A percentile compares a stretch with the other conserved stretches of the same genome.
phyloP scores from a whole-genome alignment of 1,140 invertebrate genomes.

The Eueides isabella region DNA sequence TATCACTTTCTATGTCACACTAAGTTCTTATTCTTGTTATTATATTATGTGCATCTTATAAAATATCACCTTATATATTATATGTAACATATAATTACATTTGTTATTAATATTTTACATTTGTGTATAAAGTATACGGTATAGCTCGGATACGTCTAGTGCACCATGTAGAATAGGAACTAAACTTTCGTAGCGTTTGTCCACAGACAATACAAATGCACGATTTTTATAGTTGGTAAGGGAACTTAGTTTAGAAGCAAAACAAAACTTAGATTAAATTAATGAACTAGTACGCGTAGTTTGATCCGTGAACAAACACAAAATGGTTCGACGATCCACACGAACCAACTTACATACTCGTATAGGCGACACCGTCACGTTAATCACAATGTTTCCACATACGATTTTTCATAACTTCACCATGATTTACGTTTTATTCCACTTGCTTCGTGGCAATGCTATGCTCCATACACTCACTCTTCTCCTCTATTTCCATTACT shows the following conservation, averaged over 20 bases:
- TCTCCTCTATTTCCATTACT: constrained; percentile 44
- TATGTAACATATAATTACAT: background rate
- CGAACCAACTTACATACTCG: constrained; percentile 14
- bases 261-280: constrained; percentile 14
- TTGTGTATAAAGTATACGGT: constrained; percentile 26
- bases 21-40: constrained; percentile 4
- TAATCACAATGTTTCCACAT: constrained; percentile 41
- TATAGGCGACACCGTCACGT: constrained; percentile 24
- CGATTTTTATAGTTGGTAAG: constrained; percentile 15
- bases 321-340: constrained; percentile 7
- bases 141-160: constrained; percentile 24
- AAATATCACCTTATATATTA: constrained; percentile 12
- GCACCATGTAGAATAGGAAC: constrained; percentile 35
- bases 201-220: constrained; percentile 28
- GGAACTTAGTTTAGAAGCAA: constrained; percentile 13
- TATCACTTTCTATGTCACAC: constrained; percentile 27
- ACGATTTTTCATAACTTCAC: constrained; percentile 45
- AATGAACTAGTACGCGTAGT: constrained; percentile 10
- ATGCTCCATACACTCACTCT: constrained; percentile 62
- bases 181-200: constrained; percentile 21
- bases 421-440: constrained; percentile 66
- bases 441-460: constrained; percentile 79
- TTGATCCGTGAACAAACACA: background rate
- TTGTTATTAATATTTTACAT: constrained; percentile 14
- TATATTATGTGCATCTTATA: background rate